phyloP scores from a whole-genome alignment of 2,797 vertebrate genomes.

The Phyllotis vaccarum region DNA sequence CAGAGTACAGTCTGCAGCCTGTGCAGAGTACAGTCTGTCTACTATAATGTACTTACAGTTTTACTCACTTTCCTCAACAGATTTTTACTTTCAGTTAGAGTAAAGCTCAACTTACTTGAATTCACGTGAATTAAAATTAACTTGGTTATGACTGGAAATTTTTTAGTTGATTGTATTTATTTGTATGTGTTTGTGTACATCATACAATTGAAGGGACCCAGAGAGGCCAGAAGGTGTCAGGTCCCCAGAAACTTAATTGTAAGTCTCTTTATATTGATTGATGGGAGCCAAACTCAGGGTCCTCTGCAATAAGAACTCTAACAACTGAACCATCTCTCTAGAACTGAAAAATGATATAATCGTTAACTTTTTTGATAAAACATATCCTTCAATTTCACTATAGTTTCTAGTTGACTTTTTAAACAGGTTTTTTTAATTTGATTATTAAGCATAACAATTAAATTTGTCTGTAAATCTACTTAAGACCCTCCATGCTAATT shows the following conservation, averaged over 20 bases:
- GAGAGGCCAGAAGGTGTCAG: not conserved
- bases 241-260: not conserved
- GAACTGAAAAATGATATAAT: not conserved
- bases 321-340: not conserved
- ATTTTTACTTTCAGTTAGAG: not conserved
- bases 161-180: not conserved
- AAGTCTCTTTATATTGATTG: not conserved
- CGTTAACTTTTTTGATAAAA: not conserved
- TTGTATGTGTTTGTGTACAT: too few relatives aligned
- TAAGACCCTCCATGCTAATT: not conserved
- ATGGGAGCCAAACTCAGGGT: not conserved
- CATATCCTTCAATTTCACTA: not conserved
- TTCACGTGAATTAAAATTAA: not conserved
- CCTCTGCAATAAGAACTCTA: too few relatives aligned
- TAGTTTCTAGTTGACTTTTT: conserved; percentile 12
- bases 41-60: not conserved
- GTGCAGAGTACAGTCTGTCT: not conserved
- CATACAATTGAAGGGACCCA: not conserved
- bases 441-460: not conserved
- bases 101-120: conserved; percentile 5
- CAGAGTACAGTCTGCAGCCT: not conserved
- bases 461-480: not conserved
- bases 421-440: not conserved
- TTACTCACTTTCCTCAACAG: not conserved
- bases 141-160: not conserved